phyloP scores from a whole-genome alignment of 2,797 vertebrate genomes.

The Mormyrops boulengeri region DNA sequence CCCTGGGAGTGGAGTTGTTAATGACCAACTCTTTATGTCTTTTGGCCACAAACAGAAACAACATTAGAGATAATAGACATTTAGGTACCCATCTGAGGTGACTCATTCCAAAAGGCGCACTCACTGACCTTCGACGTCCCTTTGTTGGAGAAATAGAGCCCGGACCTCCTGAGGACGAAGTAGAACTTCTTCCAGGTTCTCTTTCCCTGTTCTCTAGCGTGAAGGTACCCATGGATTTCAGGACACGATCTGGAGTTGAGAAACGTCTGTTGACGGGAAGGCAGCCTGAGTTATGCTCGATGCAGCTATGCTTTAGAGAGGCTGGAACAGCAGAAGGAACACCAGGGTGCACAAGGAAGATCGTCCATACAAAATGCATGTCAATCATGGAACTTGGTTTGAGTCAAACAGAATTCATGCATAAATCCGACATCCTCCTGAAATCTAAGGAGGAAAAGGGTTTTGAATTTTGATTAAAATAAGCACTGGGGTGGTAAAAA shows the following conservation, averaged over 20 bases:
- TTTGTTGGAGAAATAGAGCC: slow-evolving; percentile 95
- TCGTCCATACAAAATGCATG: background rate
- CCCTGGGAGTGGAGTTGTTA: background rate
- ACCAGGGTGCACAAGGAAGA: background rate
- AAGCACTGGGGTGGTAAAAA: background rate
- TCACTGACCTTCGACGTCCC: slow-evolving; percentile 88
- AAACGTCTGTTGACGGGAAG: slow-evolving; percentile 74
- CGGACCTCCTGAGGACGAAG: slow-evolving; percentile 93
- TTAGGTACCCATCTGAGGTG: background rate
- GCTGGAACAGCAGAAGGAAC: slow-evolving; percentile 8
- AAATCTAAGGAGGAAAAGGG: background rate
- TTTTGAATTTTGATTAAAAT: background rate
- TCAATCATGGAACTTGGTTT: background rate
- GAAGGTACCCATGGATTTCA: slow-evolving; percentile 88
- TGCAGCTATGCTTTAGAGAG: background rate
- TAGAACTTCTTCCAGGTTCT: slow-evolving; percentile 94
- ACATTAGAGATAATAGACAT: background rate
- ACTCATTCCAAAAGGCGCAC: background rate
- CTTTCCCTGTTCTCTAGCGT: slow-evolving; percentile 85
- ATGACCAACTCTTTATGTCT: background rate
- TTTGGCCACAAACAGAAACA: background rate
- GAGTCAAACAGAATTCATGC: background rate
- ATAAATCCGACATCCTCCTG: background rate
- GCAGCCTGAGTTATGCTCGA: background rate
- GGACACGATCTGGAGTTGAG: slow-evolving; percentile 89